Evolutionary conservation across 2,888 invertebrate genomes (phyloP).

Genomic region (Helobdella robusta): DNA sequence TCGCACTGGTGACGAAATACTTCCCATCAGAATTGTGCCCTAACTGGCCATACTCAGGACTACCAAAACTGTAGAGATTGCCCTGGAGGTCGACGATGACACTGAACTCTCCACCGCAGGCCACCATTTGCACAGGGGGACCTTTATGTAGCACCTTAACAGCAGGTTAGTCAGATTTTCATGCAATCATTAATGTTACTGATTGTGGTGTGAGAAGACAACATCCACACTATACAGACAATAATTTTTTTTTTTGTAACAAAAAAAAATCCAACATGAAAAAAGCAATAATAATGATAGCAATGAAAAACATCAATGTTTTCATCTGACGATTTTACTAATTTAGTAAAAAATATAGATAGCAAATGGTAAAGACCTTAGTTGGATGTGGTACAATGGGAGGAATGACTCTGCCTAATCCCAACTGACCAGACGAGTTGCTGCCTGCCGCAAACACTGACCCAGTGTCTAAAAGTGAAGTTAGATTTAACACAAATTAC

Average conservation of each 20-base stretch:
- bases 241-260: background rate
- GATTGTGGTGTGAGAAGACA: too few species aligned
- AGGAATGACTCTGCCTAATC: slow-evolving; percentile 61
- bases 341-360: background rate
- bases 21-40: slow-evolving; percentile 90
- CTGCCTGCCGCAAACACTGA: slow-evolving; percentile 80
- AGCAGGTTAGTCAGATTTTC: too few species aligned
- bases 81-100: slow-evolving; percentile 77
- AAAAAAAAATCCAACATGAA: slow-evolving; percentile 38
- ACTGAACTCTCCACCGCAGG: slow-evolving; percentile 84
- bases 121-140: slow-evolving; percentile 75
- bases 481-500: background rate
- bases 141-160: slow-evolving; percentile 53
- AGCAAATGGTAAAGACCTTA: slow-evolving; percentile 36
- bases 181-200: too few species aligned
- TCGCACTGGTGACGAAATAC: slow-evolving; percentile 80
- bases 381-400: slow-evolving; percentile 51
- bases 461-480: slow-evolving; percentile 60
- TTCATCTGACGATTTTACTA: too few species aligned
- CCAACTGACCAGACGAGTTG: slow-evolving; percentile 84
- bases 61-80: slow-evolving; percentile 76
- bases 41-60: slow-evolving; percentile 83
- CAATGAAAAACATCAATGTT: background rate
- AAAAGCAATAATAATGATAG: background rate
- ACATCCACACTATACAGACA: too few species aligned